A percentile compares a stretch with the other conserved stretches of the same genome.
Evolutionary conservation across 2,113 vertebrate genomes (phyloP).

Genomic region (Sorex araneus): DNA sequence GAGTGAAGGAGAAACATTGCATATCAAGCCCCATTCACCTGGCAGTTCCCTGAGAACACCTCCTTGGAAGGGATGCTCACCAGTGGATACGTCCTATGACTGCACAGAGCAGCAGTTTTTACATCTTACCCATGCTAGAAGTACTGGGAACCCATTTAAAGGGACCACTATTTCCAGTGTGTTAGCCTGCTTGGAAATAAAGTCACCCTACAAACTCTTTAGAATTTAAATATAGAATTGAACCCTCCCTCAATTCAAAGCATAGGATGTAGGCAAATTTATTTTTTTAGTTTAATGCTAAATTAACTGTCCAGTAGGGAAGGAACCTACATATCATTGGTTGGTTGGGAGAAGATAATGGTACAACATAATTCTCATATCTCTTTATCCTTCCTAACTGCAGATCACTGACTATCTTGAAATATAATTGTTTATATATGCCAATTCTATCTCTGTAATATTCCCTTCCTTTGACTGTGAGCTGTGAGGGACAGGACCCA

Average conservation of each 20-base stretch:
- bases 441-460: not conserved
- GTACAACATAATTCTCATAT: not conserved
- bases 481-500: not conserved
- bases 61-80: not conserved
- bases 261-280: not conserved
- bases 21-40: no score
- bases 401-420: constrained; percentile 32
- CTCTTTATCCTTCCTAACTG: constrained; percentile 24
- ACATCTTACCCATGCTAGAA: not conserved
- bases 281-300: constrained; percentile 56
- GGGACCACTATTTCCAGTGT: constrained; percentile 26
- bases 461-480: constrained; percentile 46
- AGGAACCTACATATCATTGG: constrained; percentile 54
- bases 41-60: not conserved
- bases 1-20: not conserved
- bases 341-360: constrained; percentile 36
- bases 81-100: not conserved
- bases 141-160: not conserved
- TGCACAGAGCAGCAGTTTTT: not conserved
- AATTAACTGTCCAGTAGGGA: constrained; percentile 63
- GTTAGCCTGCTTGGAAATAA: constrained; percentile 28
- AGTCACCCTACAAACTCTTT: not conserved
- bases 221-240: constrained; percentile 66
- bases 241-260: constrained; percentile 13
- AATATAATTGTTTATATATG: constrained; percentile 53